Base-by-base conservation (phyloP, 2,888 invertebrate genomes). In the Pseudoips prasinana region DNA sequence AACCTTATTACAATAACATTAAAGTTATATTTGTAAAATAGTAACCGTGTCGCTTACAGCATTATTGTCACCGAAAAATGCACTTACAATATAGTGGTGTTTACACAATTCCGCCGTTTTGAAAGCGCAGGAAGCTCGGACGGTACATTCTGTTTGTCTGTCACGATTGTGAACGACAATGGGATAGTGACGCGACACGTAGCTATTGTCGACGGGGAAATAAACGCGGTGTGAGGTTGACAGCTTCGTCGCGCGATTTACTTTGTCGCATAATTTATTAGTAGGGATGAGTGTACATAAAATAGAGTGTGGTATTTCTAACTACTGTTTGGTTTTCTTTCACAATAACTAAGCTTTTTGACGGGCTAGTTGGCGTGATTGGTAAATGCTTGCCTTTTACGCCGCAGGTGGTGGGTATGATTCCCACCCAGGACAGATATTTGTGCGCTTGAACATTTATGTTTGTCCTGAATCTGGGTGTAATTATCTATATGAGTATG, bases 51-150 rank as follows among this genome's bases (percentile, higher is more conserved):
- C 17, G 22, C 27, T 49, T 63, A 34, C 1, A 28, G 8, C 36
- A n/a, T 42, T 48, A 6, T 24, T 0, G 10, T 10, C 14, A 25
- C 7, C 10, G 6, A 33, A 39, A 39, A 49, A 46, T 49, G 61
- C 63, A 70, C 68, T 73, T 65, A 68, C 63, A 63, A 59, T 66
- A 63, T 63, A 65, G 58, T 48, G 52, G 52, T 73, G 73, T 73
- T 73, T 73, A 73, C 73, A 70, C 66, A 67, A 72, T 67, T 69
- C 72, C 65, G 60, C 49, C 53, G 73, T 67, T 70, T 67, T 77
- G 71, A 74, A 79, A 77, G 75, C 74, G 64, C 76, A 78, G 78
- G 79, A 79, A 78, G 78, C 76, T 67, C 49, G 75, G 58, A 54
- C 58, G 45, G n/a, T 58, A 68, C 70, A 63, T 71, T 72, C 65